phyloP scores from a whole-genome alignment of 1,140 invertebrate genomes.

The Atta colombica region DNA sequence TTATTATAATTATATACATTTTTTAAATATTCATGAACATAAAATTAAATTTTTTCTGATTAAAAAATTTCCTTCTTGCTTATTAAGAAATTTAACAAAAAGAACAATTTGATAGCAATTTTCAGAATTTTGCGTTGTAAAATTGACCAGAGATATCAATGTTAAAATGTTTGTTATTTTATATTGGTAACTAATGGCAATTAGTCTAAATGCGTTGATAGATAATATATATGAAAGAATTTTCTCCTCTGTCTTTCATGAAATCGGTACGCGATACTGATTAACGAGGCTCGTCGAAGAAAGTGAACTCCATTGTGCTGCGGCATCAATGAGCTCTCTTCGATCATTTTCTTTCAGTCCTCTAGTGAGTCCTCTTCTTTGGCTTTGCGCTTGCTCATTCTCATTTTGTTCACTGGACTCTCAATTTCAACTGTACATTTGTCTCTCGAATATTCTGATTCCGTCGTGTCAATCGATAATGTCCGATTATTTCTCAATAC shows the following conservation, averaged over 20 bases:
- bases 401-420: slow-evolving; percentile 59
- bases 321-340: slow-evolving; percentile 67
- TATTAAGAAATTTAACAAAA: slow-evolving; percentile 6
- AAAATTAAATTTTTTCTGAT: not conserved
- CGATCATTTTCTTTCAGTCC: slow-evolving; percentile 71
- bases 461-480: slow-evolving; percentile 48
- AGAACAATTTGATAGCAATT: not conserved
- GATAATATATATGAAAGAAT: slow-evolving; percentile 3
- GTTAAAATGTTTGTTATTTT: not conserved
- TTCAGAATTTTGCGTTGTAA: not conserved
- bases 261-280: slow-evolving; percentile 69
- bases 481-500: slow-evolving; percentile 47
- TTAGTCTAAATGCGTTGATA: slow-evolving; percentile 26
- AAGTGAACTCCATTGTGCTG: slow-evolving; percentile 62
- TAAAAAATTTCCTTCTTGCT: not conserved
- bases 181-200: not conserved
- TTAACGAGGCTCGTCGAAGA: slow-evolving; percentile 76
- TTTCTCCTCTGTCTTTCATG: not conserved
- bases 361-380: slow-evolving; percentile 53
- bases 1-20: not conserved
- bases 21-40: not conserved
- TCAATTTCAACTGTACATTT: slow-evolving; percentile 59
- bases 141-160: not conserved
- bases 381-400: slow-evolving; percentile 59
- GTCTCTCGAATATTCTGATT: slow-evolving; percentile 55